Conservation (phyloP, 2,797 vertebrate species). For the Gymnoscopelus braueri region DNA sequence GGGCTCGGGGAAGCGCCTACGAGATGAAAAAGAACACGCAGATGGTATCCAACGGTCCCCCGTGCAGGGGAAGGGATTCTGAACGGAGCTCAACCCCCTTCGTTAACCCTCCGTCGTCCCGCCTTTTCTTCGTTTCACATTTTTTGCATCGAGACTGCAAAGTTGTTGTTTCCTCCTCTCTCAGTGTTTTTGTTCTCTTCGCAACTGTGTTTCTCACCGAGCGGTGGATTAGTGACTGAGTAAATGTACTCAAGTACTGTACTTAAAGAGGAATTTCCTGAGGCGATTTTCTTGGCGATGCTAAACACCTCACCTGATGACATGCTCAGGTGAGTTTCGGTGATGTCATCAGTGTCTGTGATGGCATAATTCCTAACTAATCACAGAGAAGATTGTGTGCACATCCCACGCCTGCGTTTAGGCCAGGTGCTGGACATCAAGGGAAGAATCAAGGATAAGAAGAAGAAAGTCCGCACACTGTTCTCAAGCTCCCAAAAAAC, state of each 20-base stretch:
- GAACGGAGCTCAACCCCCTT: slow-evolving; percentile 22
- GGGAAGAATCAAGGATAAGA: too few relatives aligned
- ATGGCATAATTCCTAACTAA: too few relatives aligned
- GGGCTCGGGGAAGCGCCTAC: slow-evolving; percentile 47
- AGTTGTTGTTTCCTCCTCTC: slow-evolving; percentile 23
- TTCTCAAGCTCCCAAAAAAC: too few relatives aligned
- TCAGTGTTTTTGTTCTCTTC: slow-evolving; percentile 3
- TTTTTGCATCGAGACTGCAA: slow-evolving; percentile 21
- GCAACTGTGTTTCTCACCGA: background rate
- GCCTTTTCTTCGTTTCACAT: background rate
- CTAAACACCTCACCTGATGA: too few relatives aligned
- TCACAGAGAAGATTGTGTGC: too few relatives aligned
- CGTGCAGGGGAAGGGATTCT: slow-evolving; percentile 43
- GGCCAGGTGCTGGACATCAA: too few relatives aligned
- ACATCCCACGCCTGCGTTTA: too few relatives aligned
- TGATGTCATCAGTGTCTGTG: too few relatives aligned
- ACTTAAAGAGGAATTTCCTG: too few relatives aligned
- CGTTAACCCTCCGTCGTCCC: slow-evolving; percentile 12
- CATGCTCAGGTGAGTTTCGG: too few relatives aligned
- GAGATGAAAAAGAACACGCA: slow-evolving; percentile 75
- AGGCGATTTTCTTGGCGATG: background rate
- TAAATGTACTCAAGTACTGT: too few relatives aligned
- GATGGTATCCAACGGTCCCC: slow-evolving; percentile 64
- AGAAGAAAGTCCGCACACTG: too few relatives aligned
- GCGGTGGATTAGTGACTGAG: background rate